A percentile compares a stretch with the other conserved stretches of the same genome.
Conservation (phyloP, 2,888 invertebrate species). For the Lochmaea capreae region DNA sequence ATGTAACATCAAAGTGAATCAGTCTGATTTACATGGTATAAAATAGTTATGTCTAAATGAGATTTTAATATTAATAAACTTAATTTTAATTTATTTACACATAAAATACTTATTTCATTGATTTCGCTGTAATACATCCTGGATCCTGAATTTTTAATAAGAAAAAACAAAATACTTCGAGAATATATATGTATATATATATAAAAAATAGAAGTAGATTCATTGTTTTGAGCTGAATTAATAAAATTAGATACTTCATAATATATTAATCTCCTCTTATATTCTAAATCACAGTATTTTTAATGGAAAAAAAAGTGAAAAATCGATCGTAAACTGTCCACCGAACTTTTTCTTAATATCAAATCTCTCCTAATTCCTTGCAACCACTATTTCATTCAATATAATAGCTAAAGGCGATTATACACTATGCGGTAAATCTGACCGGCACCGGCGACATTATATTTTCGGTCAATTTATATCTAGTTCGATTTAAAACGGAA, state of each 20-base stretch:
- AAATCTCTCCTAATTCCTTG: too few species aligned
- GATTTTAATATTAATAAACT: constrained; percentile 6
- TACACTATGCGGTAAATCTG: not conserved
- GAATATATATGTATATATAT: not conserved
- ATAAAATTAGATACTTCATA: not conserved
- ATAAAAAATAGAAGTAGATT: not conserved
- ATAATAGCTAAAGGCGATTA: not conserved
- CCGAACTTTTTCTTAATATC: too few species aligned
- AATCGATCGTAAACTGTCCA: too few species aligned
- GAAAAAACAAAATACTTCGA: not conserved
- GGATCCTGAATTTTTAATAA: not conserved
- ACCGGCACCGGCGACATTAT: not conserved
- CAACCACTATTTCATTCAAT: too few species aligned
- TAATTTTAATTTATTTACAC: not conserved
- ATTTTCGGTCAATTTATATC: too few species aligned
- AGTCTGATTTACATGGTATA: constrained; percentile 1
- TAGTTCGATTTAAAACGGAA: too few species aligned
- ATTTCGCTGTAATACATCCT: not conserved
- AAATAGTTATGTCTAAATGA: not conserved
- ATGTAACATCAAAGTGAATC: not conserved
- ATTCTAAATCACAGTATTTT: constrained; percentile 4
- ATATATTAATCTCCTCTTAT: not conserved
- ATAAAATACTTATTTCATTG: not conserved
- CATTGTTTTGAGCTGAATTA: too few species aligned
- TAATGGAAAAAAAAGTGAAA: not conserved